Evolutionary conservation across 2,113 vertebrate genomes (phyloP).

Genomic region (Edolisoma coerulescens): DNA sequence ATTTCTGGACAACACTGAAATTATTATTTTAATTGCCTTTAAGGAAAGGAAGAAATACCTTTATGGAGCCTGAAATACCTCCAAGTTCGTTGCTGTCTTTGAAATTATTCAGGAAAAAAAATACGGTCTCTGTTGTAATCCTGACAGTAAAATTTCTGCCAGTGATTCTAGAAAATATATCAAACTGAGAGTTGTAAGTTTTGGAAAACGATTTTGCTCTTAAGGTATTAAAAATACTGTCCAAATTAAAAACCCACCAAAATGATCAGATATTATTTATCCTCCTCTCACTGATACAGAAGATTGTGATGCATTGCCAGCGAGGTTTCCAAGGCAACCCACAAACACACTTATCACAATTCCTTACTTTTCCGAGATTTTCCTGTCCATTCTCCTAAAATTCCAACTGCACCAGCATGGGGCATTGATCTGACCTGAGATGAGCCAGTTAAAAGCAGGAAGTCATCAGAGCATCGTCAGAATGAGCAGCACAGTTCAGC

Average conservation of each 20-base stretch:
- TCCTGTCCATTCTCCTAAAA: neutral
- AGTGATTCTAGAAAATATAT: neutral
- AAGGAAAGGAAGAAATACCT: neutral
- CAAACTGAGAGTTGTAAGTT: neutral
- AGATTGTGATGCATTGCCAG: neutral
- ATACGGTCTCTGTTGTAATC: neutral
- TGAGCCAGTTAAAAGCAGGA: neutral
- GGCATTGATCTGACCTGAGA: neutral
- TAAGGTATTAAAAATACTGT: neutral
- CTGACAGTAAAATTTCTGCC: neutral
- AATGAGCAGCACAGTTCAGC: neutral
- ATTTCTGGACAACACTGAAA: neutral
- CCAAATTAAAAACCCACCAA: neutral
- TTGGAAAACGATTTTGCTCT: neutral
- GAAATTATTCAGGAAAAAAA: neutral
- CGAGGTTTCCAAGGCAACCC: neutral
- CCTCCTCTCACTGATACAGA: neutral
- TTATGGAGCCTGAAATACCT: neutral
- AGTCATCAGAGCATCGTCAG: neutral
- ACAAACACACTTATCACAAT: neutral
- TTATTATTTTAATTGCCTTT: neutral
- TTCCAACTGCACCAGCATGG: neutral
- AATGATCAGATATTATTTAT: neutral
- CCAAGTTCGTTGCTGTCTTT: neutral
- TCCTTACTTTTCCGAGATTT: neutral